Conservation (phyloP, 2,113 vertebrate species). For the Rattus norvegicus region GRCr8 NC_086032.1:57417501-57418000, state of each 20-base stretch:
- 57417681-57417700: not conserved
- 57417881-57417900: not conserved
- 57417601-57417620: not conserved
- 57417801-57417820: not conserved
- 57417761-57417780: not conserved
- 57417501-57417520: not conserved
- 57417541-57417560: not conserved
- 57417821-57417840: not conserved
- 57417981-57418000: not conserved
- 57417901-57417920: not conserved
- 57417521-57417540: not conserved
- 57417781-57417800: not conserved
- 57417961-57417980: not conserved
- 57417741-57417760: not conserved
- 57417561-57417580: not conserved
- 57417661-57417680: not conserved
- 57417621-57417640: not conserved
- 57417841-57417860: slow-evolving; percentile 7
- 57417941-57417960: not conserved
- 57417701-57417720: not conserved
- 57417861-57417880: not conserved
- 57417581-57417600: not conserved
- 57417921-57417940: not conserved
- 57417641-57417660: not conserved
- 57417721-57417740: not conserved